These are phyloP conservation scores for Fregetta grallaria DNA, from an alignment of 2,113 vertebrate species.

Conservation along the genomic window DNA sequence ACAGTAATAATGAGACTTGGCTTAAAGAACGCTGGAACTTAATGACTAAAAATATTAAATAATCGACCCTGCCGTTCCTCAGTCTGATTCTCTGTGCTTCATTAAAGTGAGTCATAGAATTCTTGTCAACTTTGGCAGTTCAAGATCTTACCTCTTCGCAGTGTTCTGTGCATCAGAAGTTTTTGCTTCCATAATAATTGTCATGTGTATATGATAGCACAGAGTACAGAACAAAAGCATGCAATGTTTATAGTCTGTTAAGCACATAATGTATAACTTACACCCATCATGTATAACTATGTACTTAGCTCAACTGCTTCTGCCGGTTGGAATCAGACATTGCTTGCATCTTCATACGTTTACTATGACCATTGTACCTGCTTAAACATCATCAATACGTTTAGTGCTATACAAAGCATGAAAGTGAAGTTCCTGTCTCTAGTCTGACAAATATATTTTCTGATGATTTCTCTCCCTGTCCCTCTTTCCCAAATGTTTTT, in stretches of 20 bases:
- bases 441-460: not conserved
- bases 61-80: not conserved
- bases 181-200: not conserved
- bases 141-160: not conserved
- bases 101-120: not conserved
- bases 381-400: rapidly evolving
- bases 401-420: not conserved
- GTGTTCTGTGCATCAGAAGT: not conserved
- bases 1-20: not conserved
- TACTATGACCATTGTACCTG: not conserved
- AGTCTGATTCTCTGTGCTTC: not conserved
- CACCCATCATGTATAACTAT: rapidly evolving
- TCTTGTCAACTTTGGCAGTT: not conserved
- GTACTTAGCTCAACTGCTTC: not conserved
- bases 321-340: not conserved
- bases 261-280: not conserved
- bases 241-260: not conserved
- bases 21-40: not conserved
- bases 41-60: not conserved
- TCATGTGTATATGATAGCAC: not conserved
- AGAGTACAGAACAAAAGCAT: not conserved
- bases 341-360: rapidly evolving
- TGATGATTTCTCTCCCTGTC: not conserved
- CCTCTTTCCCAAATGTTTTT: not conserved
- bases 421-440: not conserved